phyloP scores from a whole-genome alignment of 2,888 invertebrate species.

The Andrena chrysosceles region DNA sequence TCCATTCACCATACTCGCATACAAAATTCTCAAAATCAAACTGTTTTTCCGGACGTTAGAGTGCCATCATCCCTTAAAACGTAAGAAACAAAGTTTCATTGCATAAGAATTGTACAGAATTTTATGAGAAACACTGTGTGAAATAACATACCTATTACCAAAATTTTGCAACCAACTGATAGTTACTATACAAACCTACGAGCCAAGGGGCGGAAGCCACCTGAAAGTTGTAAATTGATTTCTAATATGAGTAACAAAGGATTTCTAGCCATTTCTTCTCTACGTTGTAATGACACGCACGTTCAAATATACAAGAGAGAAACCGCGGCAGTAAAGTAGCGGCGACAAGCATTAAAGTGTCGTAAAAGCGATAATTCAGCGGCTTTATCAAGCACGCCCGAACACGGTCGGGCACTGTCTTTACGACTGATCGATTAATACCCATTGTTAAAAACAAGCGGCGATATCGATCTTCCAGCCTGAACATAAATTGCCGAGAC shows the following conservation, averaged over 20 bases:
- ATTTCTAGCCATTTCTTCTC: conserved; percentile 5
- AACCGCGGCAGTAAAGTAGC: conserved; percentile 57
- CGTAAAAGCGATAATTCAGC: conserved; percentile 68
- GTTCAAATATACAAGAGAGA: conserved; percentile 48
- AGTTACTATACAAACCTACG: background rate
- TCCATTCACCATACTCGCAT: too few relatives aligned
- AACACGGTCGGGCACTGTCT: conserved; percentile 62
- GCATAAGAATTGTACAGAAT: too few relatives aligned
- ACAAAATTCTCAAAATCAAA: too few relatives aligned
- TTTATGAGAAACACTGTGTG: too few relatives aligned
- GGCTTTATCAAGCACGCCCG: conserved; percentile 66
- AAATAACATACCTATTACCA: too few relatives aligned
- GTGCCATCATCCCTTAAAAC: too few relatives aligned
- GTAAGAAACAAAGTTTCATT: too few relatives aligned
- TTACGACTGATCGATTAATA: conserved; percentile 65
- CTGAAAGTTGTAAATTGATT: background rate
- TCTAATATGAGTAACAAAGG: background rate
- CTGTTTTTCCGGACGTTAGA: too few relatives aligned
- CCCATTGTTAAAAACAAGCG: conserved; percentile 64
- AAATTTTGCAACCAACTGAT: background rate
- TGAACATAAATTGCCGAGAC: conserved; percentile 49
- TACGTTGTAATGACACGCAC: conserved; percentile 42
- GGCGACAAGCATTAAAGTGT: conserved; percentile 59
- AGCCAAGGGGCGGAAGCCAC: background rate
- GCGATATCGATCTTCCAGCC: conserved; percentile 59